Conservation (phyloP, 1,140 invertebrate species). For the Drosophila bocqueti region DNA sequence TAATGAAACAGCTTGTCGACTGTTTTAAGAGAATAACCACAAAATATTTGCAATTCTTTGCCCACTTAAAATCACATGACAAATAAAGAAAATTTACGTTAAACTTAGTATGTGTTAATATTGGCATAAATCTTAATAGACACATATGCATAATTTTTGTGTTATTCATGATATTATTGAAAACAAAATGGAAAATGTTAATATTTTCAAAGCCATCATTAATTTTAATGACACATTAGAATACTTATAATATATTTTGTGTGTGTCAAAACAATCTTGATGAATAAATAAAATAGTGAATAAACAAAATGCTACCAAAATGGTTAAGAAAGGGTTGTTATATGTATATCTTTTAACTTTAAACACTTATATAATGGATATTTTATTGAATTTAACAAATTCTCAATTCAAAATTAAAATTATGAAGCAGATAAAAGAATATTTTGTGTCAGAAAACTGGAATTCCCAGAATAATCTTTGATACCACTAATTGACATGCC, state of each 20-base stretch:
- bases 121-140: slow-evolving; percentile 16
- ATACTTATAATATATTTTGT: slow-evolving; percentile 9
- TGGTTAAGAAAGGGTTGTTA: background rate
- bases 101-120: slow-evolving; percentile 23
- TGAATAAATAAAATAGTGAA: slow-evolving; percentile 1
- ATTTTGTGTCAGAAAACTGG: background rate
- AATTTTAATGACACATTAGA: slow-evolving; percentile 20
- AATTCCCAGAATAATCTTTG: background rate
- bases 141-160: slow-evolving; percentile 2
- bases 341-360: background rate
- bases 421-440: background rate
- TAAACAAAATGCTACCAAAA: background rate
- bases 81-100: slow-evolving; percentile 1
- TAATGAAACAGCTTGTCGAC: background rate
- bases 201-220: slow-evolving; percentile 13
- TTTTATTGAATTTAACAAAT: too few relatives aligned
- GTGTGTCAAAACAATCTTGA: slow-evolving; percentile 28
- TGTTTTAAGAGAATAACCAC: background rate
- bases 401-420: too few relatives aligned
- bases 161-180: slow-evolving; percentile 34
- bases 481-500: slow-evolving; percentile 11
- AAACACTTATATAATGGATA: background rate
- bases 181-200: slow-evolving; percentile 12
- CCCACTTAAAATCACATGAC: background rate
- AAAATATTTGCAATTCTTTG: slow-evolving; percentile 1